A percentile compares a stretch with the other conserved stretches of the same genome.
Evolutionary conservation across 2,888 invertebrate genomes (phyloP).

Genomic region (Phania funesta): DNA sequence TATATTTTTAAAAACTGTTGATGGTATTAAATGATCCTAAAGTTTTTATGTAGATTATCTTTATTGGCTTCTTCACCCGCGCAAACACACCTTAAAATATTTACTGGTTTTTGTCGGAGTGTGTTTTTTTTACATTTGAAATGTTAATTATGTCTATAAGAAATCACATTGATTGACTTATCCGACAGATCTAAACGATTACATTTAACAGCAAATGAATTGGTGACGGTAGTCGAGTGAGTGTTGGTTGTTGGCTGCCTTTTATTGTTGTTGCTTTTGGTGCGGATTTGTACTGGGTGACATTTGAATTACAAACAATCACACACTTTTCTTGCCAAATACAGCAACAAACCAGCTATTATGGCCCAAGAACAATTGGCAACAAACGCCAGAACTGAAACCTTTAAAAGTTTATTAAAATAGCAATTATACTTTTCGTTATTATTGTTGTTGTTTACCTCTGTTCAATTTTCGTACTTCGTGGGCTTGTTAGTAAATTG

Average conservation of each 20-base stretch:
- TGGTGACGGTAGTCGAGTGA: slow-evolving; percentile 55
- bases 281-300: slow-evolving; percentile 38
- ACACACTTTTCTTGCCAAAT: slow-evolving; percentile 35
- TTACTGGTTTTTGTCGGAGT: not conserved
- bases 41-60: not conserved
- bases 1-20: too few relatives aligned
- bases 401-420: slow-evolving; percentile 55
- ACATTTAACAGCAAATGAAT: slow-evolving; percentile 58
- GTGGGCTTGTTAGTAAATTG: slow-evolving; percentile 66
- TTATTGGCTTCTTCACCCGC: not conserved
- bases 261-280: slow-evolving; percentile 34
- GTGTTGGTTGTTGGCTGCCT: slow-evolving; percentile 42
- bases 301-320: slow-evolving; percentile 64
- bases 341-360: slow-evolving; percentile 51
- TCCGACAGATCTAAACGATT: slow-evolving; percentile 74
- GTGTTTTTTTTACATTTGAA: slow-evolving; percentile 5
- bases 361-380: slow-evolving; percentile 47
- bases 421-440: slow-evolving; percentile 44
- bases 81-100: slow-evolving; percentile 37
- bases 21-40: not conserved
- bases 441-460: not conserved
- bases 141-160: slow-evolving; percentile 74
- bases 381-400: slow-evolving; percentile 31
- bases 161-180: slow-evolving; percentile 78
- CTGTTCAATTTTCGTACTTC: slow-evolving; percentile 44